Conservation (phyloP, 2,113 vertebrate species). For the Dipodomys merriami region DNA sequence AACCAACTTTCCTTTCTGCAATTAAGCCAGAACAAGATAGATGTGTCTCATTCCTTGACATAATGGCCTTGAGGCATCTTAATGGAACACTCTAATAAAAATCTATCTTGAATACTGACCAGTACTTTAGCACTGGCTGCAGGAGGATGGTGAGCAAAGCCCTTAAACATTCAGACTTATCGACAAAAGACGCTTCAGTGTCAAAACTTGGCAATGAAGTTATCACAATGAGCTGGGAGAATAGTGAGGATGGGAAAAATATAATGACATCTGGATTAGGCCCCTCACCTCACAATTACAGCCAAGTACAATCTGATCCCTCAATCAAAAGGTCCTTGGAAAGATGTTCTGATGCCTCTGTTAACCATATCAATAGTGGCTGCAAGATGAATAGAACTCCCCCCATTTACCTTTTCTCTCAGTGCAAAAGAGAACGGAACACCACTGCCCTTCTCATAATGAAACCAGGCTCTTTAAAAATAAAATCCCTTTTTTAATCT, state of each 20-base stretch:
- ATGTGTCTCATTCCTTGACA: slow-evolving; percentile 66
- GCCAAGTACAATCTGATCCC: slow-evolving; percentile 42
- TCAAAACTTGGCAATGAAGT: slow-evolving; percentile 60
- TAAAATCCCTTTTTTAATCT: slow-evolving; percentile 27
- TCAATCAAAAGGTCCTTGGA: slow-evolving; percentile 7
- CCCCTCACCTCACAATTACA: not conserved
- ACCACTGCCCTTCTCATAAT: not conserved
- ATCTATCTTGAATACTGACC: slow-evolving; percentile 70
- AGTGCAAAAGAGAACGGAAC: not conserved
- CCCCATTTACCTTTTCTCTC: not conserved
- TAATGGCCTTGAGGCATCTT: slow-evolving; percentile 56
- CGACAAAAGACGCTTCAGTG: not conserved
- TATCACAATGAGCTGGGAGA: slow-evolving; percentile 40
- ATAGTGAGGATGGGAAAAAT: not conserved
- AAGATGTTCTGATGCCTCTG: not conserved
- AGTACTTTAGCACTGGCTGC: not conserved
- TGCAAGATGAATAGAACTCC: not conserved
- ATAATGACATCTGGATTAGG: not conserved
- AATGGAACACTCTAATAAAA: slow-evolving; percentile 73
- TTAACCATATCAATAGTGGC: not conserved
- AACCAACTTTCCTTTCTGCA: slow-evolving; percentile 64
- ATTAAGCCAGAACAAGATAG: slow-evolving; percentile 71
- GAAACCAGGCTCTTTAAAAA: slow-evolving; percentile 45
- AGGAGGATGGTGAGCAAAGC: not conserved
- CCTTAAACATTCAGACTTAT: not conserved